Base-by-base conservation (phyloP, 2,797 vertebrate genomes). In the Gambusia yucatana region DNA sequence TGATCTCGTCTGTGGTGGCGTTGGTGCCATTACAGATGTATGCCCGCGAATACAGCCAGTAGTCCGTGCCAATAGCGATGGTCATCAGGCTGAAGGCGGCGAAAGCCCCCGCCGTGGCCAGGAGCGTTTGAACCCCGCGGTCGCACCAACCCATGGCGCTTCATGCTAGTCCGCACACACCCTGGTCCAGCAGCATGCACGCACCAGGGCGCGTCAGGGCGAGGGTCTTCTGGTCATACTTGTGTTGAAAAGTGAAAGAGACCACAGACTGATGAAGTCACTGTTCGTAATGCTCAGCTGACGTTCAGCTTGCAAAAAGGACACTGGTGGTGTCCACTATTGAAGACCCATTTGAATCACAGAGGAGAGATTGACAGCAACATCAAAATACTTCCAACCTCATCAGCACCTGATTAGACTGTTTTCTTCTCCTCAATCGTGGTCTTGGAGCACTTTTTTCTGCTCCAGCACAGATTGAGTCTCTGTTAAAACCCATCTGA, bases 11-110 rank as follows among this genome's bases (percentile, higher is more conserved):
- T 83, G 96, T 78, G 77, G 95, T 97, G 84, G 94, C 91, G 92
- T 99, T 99, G 93, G 97, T 99, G 84, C 93, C 93, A 94, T 99
- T 99, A 95, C 98, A 99, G 93, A 98, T 97, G 92, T 98, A 96
- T 77, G 97, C 98, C 91, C 97, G 96, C 77, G 98, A 98, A 92
- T 99, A 99, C 59, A 99, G 97, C 98, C 98, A 98, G 95, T 98
- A 99, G 95, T 99, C 98, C 90, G 98, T 99, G 82, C 98, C 98
- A 90, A 99, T 97, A 90, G 98, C 98, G 93, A 99, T 98, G 94
- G 97, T 97, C 98, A 99, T 99, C 86, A 99, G 96, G 93, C 98
- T 97, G 95, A 99, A 99, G 87, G 98, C 98, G 76, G 97, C 96
- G 89, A 99, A 99, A 94, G 98, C 98, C 82, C 98, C 98, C 82